Evolutionary conservation across 2,797 vertebrate genomes (phyloP), one percentile per base, ranked within the genome.

Genomic region (Myioborus miniatus): DNA sequence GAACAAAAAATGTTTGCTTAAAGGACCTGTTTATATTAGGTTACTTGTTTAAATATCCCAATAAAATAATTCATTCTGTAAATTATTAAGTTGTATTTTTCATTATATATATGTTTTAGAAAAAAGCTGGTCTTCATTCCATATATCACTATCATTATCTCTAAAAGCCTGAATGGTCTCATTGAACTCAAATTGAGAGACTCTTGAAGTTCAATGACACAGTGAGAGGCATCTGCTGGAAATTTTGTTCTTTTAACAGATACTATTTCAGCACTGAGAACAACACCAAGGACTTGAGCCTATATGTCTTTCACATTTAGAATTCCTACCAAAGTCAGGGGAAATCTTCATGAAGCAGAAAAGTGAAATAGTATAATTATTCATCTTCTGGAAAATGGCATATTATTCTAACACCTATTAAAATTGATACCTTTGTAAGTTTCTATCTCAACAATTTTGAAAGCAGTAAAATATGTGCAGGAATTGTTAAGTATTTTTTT

Each of bases 371-470:
- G 52, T 74, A 18, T 63, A 87, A 74, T 95, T 95, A 90, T 68
- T 88, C 59, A 87, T 68, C 65, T 93, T 50, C 89, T 90, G 46
- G 69, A 87, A 87, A 72, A 81, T 41, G 58, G 36, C 14, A 21
- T 90, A 74, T 85, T 95, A 91, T 91, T 89, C 72, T 78, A 88
- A 88, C 32, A 68, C 26, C 72, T 86, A 75, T 78, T 94, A 90
- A 87, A 95, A 91, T 59, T 32, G 43, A 75, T 93, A 89, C 14
- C 46, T 92, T 72, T 83, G 29, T 62, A 88, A 58, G 36, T 69
- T 90, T 77, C 76, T 94, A 26, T 95, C 63, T 93, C 64, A 88
- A 94, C 85, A 94, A 69, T 67, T 97, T 94, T 81, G 53, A 86
- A 96, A 91, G 89, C 80, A 78, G 72, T 88, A 83, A 90, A 91